A percentile compares a stretch with the other conserved stretches of the same genome.
phyloP scores from a whole-genome alignment of 2,797 vertebrate genomes.

The Myiotriccus ornatus region DNA sequence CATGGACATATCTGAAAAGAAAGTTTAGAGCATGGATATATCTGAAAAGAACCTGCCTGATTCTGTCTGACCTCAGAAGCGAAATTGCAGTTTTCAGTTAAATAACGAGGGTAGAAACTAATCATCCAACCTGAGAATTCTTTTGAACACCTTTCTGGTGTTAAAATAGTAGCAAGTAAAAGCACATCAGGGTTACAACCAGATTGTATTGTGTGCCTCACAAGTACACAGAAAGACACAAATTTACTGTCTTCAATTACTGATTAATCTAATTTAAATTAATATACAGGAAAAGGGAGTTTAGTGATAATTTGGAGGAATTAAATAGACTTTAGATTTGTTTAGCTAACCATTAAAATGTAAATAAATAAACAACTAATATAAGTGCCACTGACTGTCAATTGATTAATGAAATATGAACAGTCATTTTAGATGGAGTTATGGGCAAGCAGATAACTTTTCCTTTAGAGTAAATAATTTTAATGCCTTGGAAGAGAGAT shows the following conservation, averaged over 20 bases:
- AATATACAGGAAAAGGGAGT: not conserved
- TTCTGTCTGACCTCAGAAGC: not conserved
- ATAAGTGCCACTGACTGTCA: not conserved
- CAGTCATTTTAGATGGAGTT: not conserved
- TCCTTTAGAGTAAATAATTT: not conserved
- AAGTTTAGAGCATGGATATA: not conserved
- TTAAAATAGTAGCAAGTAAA: not conserved
- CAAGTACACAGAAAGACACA: not conserved
- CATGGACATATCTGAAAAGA: not conserved
- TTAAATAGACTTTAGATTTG: not conserved
- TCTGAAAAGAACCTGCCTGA: not conserved
- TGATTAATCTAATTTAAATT: not conserved
- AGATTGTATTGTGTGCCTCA: not conserved
- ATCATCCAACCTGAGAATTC: not conserved
- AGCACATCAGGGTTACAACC: not conserved
- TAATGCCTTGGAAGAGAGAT: not conserved
- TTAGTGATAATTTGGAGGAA: not conserved
- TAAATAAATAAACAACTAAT: not conserved
- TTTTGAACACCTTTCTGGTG: not conserved
- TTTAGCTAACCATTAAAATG: not conserved
- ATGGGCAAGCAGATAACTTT: not conserved
- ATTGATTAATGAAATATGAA: not conserved
- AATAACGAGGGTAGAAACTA: not conserved
- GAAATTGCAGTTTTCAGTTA: not conserved
- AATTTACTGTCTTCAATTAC: not conserved